Conservation (phyloP, 2,113 vertebrate species). For the Petromus typicus region DNA sequence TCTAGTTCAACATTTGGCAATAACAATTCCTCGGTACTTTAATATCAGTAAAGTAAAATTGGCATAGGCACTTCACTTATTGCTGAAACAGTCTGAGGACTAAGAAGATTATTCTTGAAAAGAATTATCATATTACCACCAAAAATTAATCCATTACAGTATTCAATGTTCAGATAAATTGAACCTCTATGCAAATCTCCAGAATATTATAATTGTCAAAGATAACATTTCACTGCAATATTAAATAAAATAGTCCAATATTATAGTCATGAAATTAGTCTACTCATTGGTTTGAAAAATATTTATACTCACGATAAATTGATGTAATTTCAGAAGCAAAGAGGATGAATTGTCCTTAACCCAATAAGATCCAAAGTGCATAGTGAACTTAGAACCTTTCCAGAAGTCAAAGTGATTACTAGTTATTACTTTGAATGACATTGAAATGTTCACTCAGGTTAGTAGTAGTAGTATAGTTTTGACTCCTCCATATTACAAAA, state of each 20-base stretch:
- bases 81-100: neutral
- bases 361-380: neutral
- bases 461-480: neutral
- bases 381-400: neutral
- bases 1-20: neutral
- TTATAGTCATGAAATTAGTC: neutral
- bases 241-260: neutral
- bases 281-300: conserved; percentile 10
- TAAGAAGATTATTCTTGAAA: neutral
- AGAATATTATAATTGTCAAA: neutral
- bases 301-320: conserved; percentile 12
- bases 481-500: neutral
- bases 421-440: neutral
- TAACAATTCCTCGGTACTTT: neutral
- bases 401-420: neutral
- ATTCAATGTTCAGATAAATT: neutral
- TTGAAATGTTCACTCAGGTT: neutral
- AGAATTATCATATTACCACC: neutral
- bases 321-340: neutral
- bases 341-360: neutral
- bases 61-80: neutral
- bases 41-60: neutral
- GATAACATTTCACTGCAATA: neutral
- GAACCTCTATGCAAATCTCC: neutral
- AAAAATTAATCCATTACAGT: neutral